Conservation (phyloP, 2,113 vertebrate species). For the Sterna hirundo region DNA sequence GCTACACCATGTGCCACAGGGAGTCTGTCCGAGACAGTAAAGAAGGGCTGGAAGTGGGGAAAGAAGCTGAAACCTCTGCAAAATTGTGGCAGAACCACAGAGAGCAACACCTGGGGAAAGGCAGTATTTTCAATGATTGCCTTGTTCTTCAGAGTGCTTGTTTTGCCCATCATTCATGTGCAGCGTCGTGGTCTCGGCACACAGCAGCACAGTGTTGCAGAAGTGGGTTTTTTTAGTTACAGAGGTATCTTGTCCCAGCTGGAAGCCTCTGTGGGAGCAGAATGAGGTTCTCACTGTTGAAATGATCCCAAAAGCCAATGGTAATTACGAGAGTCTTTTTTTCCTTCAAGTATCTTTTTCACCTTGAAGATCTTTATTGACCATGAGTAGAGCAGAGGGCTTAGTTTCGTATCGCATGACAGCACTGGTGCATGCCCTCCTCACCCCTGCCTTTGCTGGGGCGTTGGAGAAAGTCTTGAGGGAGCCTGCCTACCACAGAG, state of each 20-base stretch:
- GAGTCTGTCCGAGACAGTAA: background rate
- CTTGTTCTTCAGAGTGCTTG: background rate
- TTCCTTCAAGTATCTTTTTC: background rate
- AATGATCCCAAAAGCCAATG: background rate
- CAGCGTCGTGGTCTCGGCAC: background rate
- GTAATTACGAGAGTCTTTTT: background rate
- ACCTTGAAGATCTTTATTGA: background rate
- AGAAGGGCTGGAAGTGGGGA: background rate
- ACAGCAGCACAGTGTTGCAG: background rate
- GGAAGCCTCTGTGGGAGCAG: background rate
- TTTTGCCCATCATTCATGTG: background rate
- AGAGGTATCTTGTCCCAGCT: background rate
- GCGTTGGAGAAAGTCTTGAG: background rate
- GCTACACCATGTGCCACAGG: background rate
- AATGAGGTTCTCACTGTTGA: background rate
- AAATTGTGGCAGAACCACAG: background rate
- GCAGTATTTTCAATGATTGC: background rate
- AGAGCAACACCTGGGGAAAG: background rate
- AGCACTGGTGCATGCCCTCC: background rate
- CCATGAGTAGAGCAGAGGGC: background rate
- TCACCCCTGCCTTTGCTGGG: background rate
- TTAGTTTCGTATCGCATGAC: accelerated
- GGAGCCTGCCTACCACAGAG: background rate
- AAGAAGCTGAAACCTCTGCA: background rate
- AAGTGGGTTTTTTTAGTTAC: background rate